Evolutionary conservation across 1,140 invertebrate genomes (phyloP), one percentile per base, ranked within the genome.

Genomic region (Brachionus plicatilis): DNA sequence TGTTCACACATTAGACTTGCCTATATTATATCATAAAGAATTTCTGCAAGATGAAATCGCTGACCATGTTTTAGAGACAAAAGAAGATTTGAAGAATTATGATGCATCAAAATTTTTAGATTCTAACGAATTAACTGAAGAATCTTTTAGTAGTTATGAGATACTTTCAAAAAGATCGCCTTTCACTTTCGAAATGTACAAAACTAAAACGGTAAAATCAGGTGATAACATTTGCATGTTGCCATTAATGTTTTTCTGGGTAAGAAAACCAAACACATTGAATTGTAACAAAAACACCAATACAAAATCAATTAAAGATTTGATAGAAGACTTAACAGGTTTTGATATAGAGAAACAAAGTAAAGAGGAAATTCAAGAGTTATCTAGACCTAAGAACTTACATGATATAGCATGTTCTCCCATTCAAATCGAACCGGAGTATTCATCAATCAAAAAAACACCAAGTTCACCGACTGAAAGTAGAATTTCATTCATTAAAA

Each of bases 221-320:
- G 50, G 14, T 14, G 79, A 60, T 12, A 8, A 8, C 14, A 12
- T 68, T 41, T 68, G 65, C 20, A 82, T 65, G 20, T 65, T 82
- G 17, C 79, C 79, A n/a, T 45, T 82, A 14, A 60, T 65, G 79
- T 82, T 82, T 82, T 82, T 82, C 27, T 76, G 72, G 72, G 43
- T 76, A 27, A 7, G 72, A 7, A 76, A 29, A 47, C 43, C 43
- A 17, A 29, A 27, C 6, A 12, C 45, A 12, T 7, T 76, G 11
- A 76, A 20, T n/a, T 47, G 7, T 20, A 17, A 76, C 5, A 76
- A 76, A 76, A 50, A 47, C 3, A 76, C 72, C 11, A 29, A 24
- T 50, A 76, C 72, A 11, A 17, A 76, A 50, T 76, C 72, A 27
- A 7, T 76, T 14, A 47, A 37, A 24, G 72, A 76, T 24, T 47